A percentile compares a stretch with the other conserved stretches of the same genome.
Evolutionary conservation across 2,113 vertebrate species (phyloP).

Genomic region (Dissostichus mawsoni): DNA sequence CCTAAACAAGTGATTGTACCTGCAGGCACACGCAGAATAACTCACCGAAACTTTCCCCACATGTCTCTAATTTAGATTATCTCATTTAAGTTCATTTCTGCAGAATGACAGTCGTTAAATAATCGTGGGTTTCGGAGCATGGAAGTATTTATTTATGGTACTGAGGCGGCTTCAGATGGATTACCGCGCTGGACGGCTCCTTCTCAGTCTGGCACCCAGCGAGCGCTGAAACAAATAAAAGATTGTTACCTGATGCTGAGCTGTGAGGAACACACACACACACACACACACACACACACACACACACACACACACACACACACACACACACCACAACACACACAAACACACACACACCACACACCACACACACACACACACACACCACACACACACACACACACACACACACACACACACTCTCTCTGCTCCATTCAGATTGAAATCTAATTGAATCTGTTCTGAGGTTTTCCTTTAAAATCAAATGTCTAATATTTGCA

Average conservation of each 20-base stretch:
- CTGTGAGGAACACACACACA: conserved; percentile 8
- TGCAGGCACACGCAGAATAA: background rate
- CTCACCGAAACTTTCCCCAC: conserved; percentile 19
- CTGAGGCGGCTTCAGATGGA: conserved; percentile 65
- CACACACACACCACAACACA: too few species aligned
- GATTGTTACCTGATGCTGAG: conserved; percentile 68
- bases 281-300: too few species aligned
- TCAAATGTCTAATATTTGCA: conserved; percentile 55
- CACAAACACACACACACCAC: too few species aligned
- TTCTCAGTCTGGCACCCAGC: conserved; percentile 48
- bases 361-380: too few species aligned
- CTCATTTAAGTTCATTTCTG: conserved; percentile 46
- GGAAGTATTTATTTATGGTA: conserved; percentile 73
- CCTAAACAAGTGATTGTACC: conserved; percentile 11
- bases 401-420: too few species aligned
- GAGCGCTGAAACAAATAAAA: conserved; percentile 62
- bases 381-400: too few species aligned
- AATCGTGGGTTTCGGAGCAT: conserved; percentile 54
- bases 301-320: too few species aligned
- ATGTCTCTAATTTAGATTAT: conserved; percentile 25
- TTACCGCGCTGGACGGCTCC: conserved; percentile 44
- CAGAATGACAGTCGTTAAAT: conserved; percentile 58
- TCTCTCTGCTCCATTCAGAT: conserved; percentile 14
- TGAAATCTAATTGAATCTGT: conserved; percentile 45
- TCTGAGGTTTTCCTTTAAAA: conserved; percentile 40